Evolutionary conservation across 2,797 vertebrate genomes (phyloP).

Genomic region (Poliocrania exsul): DNA sequence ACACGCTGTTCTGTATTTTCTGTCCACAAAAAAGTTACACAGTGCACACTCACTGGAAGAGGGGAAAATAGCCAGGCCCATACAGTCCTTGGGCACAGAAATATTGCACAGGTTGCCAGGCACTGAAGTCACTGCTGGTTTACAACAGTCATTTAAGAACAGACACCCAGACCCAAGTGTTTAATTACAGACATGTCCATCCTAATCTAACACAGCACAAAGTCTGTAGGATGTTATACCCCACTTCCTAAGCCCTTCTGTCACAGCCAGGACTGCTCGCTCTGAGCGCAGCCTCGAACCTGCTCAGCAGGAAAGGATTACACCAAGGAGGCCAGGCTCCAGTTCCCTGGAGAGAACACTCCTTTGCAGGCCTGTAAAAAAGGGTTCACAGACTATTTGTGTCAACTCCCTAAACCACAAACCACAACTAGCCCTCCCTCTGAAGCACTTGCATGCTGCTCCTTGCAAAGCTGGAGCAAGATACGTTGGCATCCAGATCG

Average conservation of each 20-base stretch:
- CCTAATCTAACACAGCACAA: not conserved
- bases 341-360: not conserved
- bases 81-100: not conserved
- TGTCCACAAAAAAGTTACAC: slow-evolving; percentile 5
- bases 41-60: not conserved
- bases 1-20: not conserved
- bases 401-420: slow-evolving; percentile 59
- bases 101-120: not conserved
- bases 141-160: not conserved
- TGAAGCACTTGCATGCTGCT: slow-evolving; percentile 19
- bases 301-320: slow-evolving; percentile 30
- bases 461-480: slow-evolving; percentile 38
- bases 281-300: not conserved
- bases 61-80: not conserved
- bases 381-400: slow-evolving; percentile 48
- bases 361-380: slow-evolving; percentile 14
- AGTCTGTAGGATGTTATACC: not conserved
- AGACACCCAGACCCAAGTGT: slow-evolving; percentile 10
- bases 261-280: not conserved
- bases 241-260: not conserved
- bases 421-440: slow-evolving; percentile 46
- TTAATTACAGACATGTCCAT: slow-evolving; percentile 6
- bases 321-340: not conserved
- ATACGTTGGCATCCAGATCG: slow-evolving; percentile 37
- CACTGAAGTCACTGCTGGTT: not conserved